These are phyloP conservation scores for Germaria angustata DNA, from an alignment of 2,888 invertebrate genomes.

Conservation along the genomic window DNA sequence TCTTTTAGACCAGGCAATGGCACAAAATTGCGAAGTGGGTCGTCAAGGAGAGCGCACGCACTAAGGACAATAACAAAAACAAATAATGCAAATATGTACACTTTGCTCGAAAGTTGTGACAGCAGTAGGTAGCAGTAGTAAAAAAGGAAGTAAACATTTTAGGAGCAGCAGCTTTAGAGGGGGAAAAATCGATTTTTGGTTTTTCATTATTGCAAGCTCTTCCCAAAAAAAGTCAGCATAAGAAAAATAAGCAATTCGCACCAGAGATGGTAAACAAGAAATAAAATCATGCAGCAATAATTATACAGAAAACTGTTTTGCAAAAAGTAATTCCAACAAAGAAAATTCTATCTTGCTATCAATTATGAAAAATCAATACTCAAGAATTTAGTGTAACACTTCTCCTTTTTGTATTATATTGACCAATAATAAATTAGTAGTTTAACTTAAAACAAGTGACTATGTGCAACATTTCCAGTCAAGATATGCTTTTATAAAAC, in stretches of 20 bases:
- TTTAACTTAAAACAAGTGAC: no score
- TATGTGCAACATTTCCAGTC: no score
- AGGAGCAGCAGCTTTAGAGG: background rate
- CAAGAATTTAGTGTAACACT: no score
- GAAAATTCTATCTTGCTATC: no score
- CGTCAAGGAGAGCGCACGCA: slow-evolving; percentile 34
- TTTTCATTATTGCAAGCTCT: slow-evolving; percentile 27
- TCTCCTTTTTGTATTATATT: no score
- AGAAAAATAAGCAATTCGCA: background rate
- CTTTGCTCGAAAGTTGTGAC: slow-evolving; percentile 3
- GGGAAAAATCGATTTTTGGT: slow-evolving; percentile 57
- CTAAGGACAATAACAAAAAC: slow-evolving; percentile 12
- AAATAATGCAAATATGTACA: slow-evolving; percentile 3
- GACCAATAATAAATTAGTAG: no score
- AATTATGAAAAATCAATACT: no score
- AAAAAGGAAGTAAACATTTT: slow-evolving; percentile 1
- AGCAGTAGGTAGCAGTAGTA: background rate
- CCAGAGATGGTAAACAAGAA: background rate
- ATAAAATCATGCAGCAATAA: no score
- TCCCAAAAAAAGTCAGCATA: slow-evolving; percentile 22
- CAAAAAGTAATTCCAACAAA: no score
- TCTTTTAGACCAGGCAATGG: slow-evolving; percentile 37
- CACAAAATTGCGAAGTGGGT: slow-evolving; percentile 44
- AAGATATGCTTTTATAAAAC: no score
- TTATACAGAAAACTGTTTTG: no score